Percentiles rank a stretch among this genome's conserved stretches.
Conservation (phyloP, 1,140 invertebrate species). For the Cherax destructor region DNA sequence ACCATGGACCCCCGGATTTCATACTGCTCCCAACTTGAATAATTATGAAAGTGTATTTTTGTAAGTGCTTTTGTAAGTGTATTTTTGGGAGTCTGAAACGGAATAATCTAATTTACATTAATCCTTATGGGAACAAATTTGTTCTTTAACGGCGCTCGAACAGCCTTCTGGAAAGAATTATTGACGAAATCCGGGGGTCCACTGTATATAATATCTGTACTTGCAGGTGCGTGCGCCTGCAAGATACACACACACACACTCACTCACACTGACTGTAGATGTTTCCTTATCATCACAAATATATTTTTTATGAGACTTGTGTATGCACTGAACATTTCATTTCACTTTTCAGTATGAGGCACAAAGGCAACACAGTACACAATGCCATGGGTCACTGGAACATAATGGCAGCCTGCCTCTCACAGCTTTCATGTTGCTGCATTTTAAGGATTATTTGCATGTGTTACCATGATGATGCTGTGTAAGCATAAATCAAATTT, state of each 20-base stretch:
- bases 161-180: no score
- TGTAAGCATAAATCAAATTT: not conserved
- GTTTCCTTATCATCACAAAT: constrained; percentile 61
- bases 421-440: constrained; percentile 30
- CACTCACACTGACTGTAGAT: constrained; percentile 54
- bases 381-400: constrained; percentile 48
- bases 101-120: no score
- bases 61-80: no score
- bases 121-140: no score
- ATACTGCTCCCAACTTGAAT: no score
- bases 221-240: no score
- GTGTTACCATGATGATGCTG: not conserved
- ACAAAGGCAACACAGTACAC: constrained; percentile 66
- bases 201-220: no score
- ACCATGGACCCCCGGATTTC: no score
- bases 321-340: constrained; percentile 55
- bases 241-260: constrained; percentile 10
- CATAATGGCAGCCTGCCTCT: constrained; percentile 19
- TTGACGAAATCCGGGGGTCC: no score
- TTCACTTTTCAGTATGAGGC: constrained; percentile 61
- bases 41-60: no score
- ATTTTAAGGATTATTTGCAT: not conserved
- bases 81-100: no score
- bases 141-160: no score
- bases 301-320: constrained; percentile 61